Conservation (phyloP, 2,888 invertebrate genomes). For the Galerucella calmariensis region DNA sequence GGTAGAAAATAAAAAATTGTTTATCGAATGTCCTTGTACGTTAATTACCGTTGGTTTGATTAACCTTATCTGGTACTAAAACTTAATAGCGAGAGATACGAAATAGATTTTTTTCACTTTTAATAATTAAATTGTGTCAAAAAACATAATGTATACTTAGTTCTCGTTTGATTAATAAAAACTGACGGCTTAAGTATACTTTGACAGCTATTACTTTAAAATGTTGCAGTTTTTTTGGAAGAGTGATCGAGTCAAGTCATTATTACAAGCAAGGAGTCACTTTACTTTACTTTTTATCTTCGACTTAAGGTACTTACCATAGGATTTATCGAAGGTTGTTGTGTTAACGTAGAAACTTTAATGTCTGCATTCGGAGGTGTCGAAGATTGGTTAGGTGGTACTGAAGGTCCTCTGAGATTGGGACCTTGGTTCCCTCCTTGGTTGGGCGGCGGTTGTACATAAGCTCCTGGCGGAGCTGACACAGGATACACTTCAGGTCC, state of each 20-base stretch:
- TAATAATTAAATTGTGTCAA: too few species aligned
- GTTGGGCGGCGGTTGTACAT: conserved; percentile 58
- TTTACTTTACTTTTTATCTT: neutral
- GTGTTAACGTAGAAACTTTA: conserved; percentile 59
- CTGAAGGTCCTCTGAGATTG: conserved; percentile 60
- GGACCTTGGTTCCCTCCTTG: conserved; percentile 62
- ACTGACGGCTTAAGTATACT: too few species aligned
- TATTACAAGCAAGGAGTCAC: too few species aligned
- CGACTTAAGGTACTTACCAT: conserved; percentile 54
- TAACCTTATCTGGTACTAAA: neutral
- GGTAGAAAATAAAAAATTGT: neutral
- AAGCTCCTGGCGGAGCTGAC: conserved; percentile 47
- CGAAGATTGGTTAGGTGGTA: conserved; percentile 64
- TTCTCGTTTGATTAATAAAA: too few species aligned
- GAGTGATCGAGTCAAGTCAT: too few species aligned
- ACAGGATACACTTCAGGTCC: conserved; percentile 61
- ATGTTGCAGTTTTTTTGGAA: too few species aligned
- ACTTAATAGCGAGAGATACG: neutral
- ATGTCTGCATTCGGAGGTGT: conserved; percentile 62
- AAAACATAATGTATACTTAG: too few species aligned
- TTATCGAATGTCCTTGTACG: conserved; percentile 1
- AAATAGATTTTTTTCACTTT: too few species aligned
- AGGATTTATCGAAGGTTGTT: conserved; percentile 55
- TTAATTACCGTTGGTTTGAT: neutral
- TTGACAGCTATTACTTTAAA: too few species aligned